Evolutionary conservation across 2,113 vertebrate species (phyloP).

Genomic region (Anguilla rostrata): DNA sequence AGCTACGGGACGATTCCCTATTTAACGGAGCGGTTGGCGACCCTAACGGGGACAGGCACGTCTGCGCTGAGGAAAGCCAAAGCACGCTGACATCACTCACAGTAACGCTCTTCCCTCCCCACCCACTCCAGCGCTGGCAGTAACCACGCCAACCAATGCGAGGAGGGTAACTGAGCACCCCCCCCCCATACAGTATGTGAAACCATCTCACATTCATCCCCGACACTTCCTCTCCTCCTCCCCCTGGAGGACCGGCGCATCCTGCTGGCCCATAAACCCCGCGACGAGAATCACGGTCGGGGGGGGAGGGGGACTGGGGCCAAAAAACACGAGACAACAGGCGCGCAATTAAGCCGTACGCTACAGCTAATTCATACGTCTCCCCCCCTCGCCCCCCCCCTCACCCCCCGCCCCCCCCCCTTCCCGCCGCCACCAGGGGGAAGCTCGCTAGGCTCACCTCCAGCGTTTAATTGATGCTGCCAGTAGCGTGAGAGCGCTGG

Average conservation of each 20-base stretch:
- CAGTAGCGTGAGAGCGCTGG: conserved; percentile 47
- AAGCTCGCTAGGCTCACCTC: conserved; percentile 33
- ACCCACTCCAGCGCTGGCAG: background rate
- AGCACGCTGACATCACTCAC: too few species aligned
- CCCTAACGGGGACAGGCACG: too few species aligned
- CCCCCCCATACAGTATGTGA: background rate
- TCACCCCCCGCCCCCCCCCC: background rate
- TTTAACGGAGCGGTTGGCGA: too few species aligned
- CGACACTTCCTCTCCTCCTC: background rate
- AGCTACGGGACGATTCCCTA: too few species aligned
- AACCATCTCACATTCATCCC: background rate
- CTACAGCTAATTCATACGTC: conserved; percentile 29
- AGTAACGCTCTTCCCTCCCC: background rate
- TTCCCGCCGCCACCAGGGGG: conserved; percentile 7
- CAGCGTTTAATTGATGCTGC: conserved; percentile 49
- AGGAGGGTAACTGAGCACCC: background rate
- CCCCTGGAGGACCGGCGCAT: background rate
- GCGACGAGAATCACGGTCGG: background rate
- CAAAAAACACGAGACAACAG: conserved; percentile 7
- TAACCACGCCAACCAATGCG: background rate
- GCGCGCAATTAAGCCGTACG: conserved; percentile 16
- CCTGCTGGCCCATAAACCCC: background rate
- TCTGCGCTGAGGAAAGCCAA: too few species aligned
- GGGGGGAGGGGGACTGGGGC: background rate
- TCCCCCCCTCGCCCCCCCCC: background rate